Evolutionary conservation across 2,113 vertebrate species (phyloP).

Genomic region (Thryonomys swinderianus): DNA sequence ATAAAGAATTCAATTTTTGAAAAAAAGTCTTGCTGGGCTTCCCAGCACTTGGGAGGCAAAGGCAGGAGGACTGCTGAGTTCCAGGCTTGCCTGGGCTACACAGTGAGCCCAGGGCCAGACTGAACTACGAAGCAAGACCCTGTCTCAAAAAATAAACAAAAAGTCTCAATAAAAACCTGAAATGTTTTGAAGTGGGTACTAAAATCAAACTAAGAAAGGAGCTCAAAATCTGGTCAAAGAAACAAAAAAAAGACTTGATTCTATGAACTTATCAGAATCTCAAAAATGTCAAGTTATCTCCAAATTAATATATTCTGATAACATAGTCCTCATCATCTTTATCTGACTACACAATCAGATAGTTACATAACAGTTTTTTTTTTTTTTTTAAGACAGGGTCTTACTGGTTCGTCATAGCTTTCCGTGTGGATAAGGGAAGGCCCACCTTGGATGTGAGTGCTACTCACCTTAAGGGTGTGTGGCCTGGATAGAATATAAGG

Average conservation of each 20-base stretch:
- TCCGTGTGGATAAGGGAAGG: background rate
- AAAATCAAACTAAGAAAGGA: background rate
- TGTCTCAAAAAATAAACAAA: no score
- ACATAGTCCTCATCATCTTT: background rate
- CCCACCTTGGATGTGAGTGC: background rate
- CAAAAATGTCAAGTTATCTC: conserved; percentile 19
- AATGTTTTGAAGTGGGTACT: background rate
- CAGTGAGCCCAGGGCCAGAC: no score
- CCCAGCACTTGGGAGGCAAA: no score
- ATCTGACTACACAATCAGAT: background rate
- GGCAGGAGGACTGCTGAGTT: no score
- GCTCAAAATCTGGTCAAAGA: background rate
- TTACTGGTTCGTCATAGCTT: background rate
- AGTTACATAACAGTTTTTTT: no score
- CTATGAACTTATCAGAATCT: background rate
- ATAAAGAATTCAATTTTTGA: no score
- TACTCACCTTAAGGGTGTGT: background rate
- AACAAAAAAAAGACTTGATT: background rate
- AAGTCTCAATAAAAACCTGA: conserved; percentile 11
- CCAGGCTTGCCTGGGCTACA: no score
- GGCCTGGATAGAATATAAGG: background rate
- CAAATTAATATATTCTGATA: background rate
- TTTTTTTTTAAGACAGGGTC: background rate
- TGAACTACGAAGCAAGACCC: no score
- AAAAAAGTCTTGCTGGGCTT: no score